Percentiles rank a stretch among this genome's conserved stretches.
These are phyloP conservation scores for Temnothorax unifasciatus DNA, from an alignment of 2,888 invertebrate species.

Conservation along the genomic window DNA sequence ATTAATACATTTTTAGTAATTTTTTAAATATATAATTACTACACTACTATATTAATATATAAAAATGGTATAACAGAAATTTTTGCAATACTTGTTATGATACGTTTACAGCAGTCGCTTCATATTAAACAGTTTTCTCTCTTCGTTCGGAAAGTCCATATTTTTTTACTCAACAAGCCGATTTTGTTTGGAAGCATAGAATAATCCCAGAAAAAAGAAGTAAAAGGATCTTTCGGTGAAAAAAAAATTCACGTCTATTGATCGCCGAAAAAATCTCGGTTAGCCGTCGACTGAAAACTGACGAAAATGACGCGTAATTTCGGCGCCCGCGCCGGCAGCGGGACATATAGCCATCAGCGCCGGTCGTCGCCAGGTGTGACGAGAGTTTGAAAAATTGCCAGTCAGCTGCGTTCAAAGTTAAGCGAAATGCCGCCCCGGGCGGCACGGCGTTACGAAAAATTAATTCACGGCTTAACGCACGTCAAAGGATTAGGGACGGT, in stretches of 20 bases:
- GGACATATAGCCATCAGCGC: constrained; percentile 41
- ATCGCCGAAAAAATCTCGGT: constrained; percentile 23
- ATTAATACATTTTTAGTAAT: not conserved
- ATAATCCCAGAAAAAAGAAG: not conserved
- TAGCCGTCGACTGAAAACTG: constrained; percentile 27
- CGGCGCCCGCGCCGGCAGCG: not conserved
- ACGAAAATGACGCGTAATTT: constrained; percentile 46
- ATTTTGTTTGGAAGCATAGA: not conserved
- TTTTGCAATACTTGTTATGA: not conserved
- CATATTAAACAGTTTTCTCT: not conserved
- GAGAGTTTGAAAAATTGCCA: constrained; percentile 71
- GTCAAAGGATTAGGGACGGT: constrained; percentile 62
- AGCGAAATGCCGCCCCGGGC: constrained; percentile 11
- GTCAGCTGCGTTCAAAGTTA: constrained; percentile 65
- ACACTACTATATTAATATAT: too few relatives aligned
- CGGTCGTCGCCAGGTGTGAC: constrained; percentile 59
- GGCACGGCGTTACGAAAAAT: constrained; percentile 63
- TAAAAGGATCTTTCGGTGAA: not conserved
- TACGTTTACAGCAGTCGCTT: not conserved
- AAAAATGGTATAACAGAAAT: not conserved
- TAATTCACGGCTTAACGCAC: constrained; percentile 71
- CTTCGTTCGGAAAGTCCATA: not conserved
- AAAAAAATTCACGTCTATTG: constrained; percentile 14
- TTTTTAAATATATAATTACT: not conserved
- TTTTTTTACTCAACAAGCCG: not conserved